These are phyloP conservation scores for Mylabris phalerata DNA, from an alignment of 1,140 invertebrate genomes.

Conservation along the genomic window DNA sequence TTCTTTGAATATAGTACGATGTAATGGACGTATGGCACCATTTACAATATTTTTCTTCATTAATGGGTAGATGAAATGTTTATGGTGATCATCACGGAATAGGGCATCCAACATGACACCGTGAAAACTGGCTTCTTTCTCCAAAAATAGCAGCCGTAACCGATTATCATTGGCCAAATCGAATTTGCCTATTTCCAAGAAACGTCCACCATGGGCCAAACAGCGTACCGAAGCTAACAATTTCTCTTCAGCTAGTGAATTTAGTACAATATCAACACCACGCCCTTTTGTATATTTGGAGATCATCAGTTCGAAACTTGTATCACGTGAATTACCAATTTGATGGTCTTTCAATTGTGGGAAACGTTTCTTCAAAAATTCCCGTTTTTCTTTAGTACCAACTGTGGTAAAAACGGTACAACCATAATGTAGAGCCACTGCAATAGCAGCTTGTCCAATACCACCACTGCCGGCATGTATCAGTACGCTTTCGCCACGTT, in stretches of 20 bases:
- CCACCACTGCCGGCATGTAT: conserved; percentile 87
- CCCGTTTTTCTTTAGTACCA: conserved; percentile 64
- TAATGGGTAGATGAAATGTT: conserved; percentile 43
- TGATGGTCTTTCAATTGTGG: conserved; percentile 49
- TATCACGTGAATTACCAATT: conserved; percentile 58
- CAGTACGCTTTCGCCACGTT: conserved; percentile 19
- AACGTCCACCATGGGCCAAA: conserved; percentile 58
- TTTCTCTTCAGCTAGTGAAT: conserved; percentile 62
- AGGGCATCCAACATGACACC: conserved; percentile 75
- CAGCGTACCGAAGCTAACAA: conserved; percentile 69
- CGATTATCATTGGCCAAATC: conserved; percentile 59
- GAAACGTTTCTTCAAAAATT: conserved; percentile 64
- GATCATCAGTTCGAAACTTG: conserved; percentile 55
- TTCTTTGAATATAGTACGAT: conserved; percentile 58
- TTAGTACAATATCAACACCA: conserved; percentile 62
- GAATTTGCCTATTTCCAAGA: conserved; percentile 74
- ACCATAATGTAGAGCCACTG: conserved; percentile 63
- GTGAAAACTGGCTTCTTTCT: conserved; percentile 79
- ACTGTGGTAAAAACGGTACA: conserved; percentile 71
- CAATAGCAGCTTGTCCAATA: conserved; percentile 81
- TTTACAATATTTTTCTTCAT: conserved; percentile 75
- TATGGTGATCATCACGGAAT: conserved; percentile 53
- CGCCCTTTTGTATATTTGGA: conserved; percentile 50
- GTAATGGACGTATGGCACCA: conserved; percentile 80
- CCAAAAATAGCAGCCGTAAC: conserved; percentile 68